Evolutionary conservation across 1,140 invertebrate species (phyloP), one percentile per base, ranked within the genome.

Genomic region (Pogonus chalceus): DNA sequence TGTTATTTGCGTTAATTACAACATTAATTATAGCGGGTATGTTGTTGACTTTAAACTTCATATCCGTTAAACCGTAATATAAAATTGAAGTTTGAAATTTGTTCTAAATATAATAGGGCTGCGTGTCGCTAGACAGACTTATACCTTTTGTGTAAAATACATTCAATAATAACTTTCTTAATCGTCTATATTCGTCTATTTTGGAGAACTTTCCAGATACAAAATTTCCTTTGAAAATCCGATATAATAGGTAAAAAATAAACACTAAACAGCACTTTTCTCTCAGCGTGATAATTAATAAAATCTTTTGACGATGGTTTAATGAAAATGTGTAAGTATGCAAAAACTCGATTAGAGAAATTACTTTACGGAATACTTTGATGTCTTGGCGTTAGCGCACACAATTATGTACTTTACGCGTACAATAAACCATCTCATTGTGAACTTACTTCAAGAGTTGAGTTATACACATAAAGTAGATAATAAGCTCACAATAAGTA

Each of bases 241-340:
- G 37, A 10, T 10, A n/a, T n/a, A n/a, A n/a, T 12, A 43, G 18
- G 18, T 16, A 43, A 43, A 43, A 43, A 43, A 9, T 4, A 18
- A 43, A 10, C 18, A 10, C 37, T 43, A 43, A 43, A 43, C 37
- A 43, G 3, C 4, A 16, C 9, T 43, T 43, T 43, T 18, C 37
- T 12, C 37, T 43, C 37, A 10, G 18, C 7, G 37, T 16, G 37
- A 43, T 43, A 43, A 43, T 43, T 43, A 43, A 43, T 43, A 43
- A 9, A 43, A 43, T 43, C 37, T 43, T 43, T 43, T 43, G 37
- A 43, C 37, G 18, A 43, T 18, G 37, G 7, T 43, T 43, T 43
- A 43, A 43, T 43, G 37, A 43, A 43, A 43, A 43, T 43, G 37
- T 43, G 37, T 43, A n/a, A n/a, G n/a, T n/a, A 43, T 16, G 37